Conservation (phyloP, 2,888 invertebrate species). For the Habroteleia sp. region DNA sequence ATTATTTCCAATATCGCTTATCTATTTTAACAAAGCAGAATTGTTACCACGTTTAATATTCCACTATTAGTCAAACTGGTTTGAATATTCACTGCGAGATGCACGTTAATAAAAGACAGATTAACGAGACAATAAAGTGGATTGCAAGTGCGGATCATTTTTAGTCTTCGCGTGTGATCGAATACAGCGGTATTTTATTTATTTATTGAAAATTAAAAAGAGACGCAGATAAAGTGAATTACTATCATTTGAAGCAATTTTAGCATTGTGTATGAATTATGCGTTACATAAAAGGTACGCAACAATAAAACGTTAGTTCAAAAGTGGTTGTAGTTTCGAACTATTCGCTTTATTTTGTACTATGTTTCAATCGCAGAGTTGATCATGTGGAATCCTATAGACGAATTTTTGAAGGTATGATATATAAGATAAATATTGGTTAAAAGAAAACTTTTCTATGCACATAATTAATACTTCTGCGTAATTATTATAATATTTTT, state of each 20-base stretch:
- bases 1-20: conserved; percentile 29
- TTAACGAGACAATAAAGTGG: conserved; percentile 12
- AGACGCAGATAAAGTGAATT: conserved; percentile 42
- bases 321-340: conserved; percentile 32
- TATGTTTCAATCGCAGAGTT: not conserved
- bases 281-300: conserved; percentile 55
- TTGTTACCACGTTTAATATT: conserved; percentile 23
- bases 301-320: conserved; percentile 53
- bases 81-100: not conserved
- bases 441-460: too few relatives aligned
- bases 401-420: conserved; percentile 54
- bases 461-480: too few relatives aligned
- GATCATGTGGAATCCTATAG: conserved; percentile 42
- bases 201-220: conserved; percentile 48
- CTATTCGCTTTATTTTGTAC: conserved; percentile 28
- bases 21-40: conserved; percentile 30
- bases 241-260: conserved; percentile 49
- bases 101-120: not conserved
- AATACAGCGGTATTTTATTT: conserved; percentile 9
- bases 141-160: conserved; percentile 2
- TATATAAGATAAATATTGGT: too few relatives aligned
- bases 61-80: conserved; percentile 21
- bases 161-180: not conserved
- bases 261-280: conserved; percentile 49
- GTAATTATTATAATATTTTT: too few relatives aligned